Conservation (phyloP, 2,113 vertebrate species). For the Rhinopomastus cyanomelas region DNA sequence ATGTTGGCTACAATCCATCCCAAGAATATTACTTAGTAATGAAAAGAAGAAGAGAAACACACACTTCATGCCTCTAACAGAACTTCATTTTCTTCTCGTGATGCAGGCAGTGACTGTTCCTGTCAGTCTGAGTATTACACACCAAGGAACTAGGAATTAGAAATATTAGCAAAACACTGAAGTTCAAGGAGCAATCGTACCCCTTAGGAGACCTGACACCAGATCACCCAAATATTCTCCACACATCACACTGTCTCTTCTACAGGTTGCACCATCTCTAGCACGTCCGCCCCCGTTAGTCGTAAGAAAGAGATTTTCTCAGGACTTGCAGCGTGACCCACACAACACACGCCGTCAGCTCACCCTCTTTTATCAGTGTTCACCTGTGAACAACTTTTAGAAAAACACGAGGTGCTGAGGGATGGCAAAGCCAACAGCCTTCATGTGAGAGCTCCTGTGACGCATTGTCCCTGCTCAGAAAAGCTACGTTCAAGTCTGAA, state of each 20-base stretch:
- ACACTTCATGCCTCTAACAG: not conserved
- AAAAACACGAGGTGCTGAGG: not conserved
- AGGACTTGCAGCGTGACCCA: not conserved
- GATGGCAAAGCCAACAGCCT: not conserved
- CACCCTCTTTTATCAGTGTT: not conserved
- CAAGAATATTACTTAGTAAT: not conserved
- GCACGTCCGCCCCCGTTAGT: not conserved
- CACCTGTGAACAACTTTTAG: not conserved
- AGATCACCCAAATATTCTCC: not conserved
- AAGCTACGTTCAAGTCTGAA: not conserved
- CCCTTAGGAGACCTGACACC: not conserved
- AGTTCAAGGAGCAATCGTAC: not conserved
- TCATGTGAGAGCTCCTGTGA: not conserved
- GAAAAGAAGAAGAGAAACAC: not conserved
- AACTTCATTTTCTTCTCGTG: not conserved
- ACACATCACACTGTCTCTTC: not conserved
- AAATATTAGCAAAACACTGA: not conserved
- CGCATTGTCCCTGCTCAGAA: not conserved
- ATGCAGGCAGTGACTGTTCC: not conserved
- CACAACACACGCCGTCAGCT: not conserved
- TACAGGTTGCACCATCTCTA: not conserved
- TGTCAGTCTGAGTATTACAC: not conserved
- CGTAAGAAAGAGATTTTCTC: not conserved
- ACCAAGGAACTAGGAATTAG: not conserved
- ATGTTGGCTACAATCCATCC: not conserved